Evolutionary conservation across 2,113 vertebrate species (phyloP).

Genomic region (Nettapus auritus): DNA sequence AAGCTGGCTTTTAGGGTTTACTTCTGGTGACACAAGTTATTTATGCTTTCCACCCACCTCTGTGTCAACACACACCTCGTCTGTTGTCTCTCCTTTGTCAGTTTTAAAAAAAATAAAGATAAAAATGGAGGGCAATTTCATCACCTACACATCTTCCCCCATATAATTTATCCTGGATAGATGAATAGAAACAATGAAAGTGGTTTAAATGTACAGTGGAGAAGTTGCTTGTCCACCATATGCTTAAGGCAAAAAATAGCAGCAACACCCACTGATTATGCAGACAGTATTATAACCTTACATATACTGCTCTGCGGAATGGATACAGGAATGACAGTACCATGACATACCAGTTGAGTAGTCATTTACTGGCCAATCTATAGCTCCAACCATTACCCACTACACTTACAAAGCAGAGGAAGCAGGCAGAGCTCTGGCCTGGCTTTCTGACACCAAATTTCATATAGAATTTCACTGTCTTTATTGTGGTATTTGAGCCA

Average conservation of each 20-base stretch:
- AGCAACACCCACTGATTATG: conserved; percentile 35
- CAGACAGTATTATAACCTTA: conserved; percentile 14
- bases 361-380: conserved; percentile 26
- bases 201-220: conserved; percentile 26
- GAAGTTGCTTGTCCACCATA: conserved; percentile 45
- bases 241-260: conserved; percentile 35
- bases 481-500: not conserved
- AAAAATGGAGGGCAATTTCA: conserved; percentile 43
- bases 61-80: not conserved
- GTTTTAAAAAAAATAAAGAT: not conserved
- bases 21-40: conserved; percentile 11
- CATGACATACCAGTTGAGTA: not conserved
- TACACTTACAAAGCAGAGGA: not conserved
- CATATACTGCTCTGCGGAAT: not conserved
- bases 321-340: not conserved
- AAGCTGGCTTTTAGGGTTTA: conserved; percentile 15
- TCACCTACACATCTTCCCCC: conserved; percentile 44
- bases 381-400: not conserved
- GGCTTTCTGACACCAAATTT: not conserved
- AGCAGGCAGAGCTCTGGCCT: not conserved
- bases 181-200: not conserved
- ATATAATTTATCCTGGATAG: conserved; percentile 31
- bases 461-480: not conserved
- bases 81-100: conserved; percentile 17
- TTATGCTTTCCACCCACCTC: conserved; percentile 35